Conservation (phyloP, 2,797 vertebrate genomes). For the Toxotes lorentzi region DNA sequence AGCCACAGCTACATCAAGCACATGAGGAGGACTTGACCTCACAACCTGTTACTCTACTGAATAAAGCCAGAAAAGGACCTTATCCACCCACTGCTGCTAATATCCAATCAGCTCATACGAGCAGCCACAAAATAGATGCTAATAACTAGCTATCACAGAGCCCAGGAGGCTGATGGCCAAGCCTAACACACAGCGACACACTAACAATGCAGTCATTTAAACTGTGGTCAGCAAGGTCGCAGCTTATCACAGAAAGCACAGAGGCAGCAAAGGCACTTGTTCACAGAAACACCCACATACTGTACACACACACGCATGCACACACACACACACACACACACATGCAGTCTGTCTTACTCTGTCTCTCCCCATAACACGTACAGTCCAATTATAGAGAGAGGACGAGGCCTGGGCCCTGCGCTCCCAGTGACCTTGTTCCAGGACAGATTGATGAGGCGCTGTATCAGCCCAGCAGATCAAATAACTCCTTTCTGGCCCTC, state of each 20-base stretch:
- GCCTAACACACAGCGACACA: conserved; percentile 43
- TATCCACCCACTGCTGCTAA: conserved; percentile 52
- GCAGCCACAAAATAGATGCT: conserved; percentile 54
- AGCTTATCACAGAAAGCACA: conserved; percentile 65
- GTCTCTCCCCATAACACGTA: conserved; percentile 60
- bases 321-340: conserved; percentile 27
- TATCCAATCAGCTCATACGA: conserved; percentile 55
- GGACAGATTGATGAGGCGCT: conserved; percentile 77
- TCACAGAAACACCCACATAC: neutral
- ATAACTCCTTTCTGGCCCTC: conserved; percentile 77
- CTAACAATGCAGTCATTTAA: conserved; percentile 68
- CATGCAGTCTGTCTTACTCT: conserved; percentile 26
- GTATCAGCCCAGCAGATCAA: conserved; percentile 79
- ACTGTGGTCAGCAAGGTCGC: conserved; percentile 61
- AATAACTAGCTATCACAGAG: conserved; percentile 52
- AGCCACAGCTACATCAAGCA: conserved; percentile 37
- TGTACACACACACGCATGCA: neutral
- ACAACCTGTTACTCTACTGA: conserved; percentile 31
- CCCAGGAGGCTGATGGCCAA: conserved; percentile 49
- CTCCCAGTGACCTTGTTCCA: conserved; percentile 76
- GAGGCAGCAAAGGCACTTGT: conserved; percentile 24
- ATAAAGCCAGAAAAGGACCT: conserved; percentile 43
- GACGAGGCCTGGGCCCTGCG: conserved; percentile 59
- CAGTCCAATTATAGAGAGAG: conserved; percentile 75
- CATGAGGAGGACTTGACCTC: conserved; percentile 55